Evolutionary conservation across 1,140 invertebrate genomes (phyloP), one percentile per base, ranked within the genome.

Genomic region (Phocides pigmalion): DNA sequence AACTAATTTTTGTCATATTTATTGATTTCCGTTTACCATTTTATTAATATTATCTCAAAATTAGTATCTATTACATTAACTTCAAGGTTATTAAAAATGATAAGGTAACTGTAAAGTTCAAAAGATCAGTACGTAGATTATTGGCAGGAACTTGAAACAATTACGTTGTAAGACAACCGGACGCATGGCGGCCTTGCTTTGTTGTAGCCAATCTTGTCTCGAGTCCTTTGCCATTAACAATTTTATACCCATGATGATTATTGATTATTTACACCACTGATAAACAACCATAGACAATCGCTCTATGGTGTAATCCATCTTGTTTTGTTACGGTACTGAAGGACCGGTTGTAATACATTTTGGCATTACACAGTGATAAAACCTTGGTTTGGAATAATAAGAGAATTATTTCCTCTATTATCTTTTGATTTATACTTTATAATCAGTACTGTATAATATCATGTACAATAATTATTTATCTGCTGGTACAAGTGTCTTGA

Each of bases 111-210:
- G 32, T 56, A 56, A 42, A 56, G 53, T 58, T 44, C 22, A 58
- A 53, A 15, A 58, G 53, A 58, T 42, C 41, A 56, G 22, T 44
- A 28, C 39, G 39, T 56, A 58, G 41, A 58, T 44, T 58, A 58
- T 58, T 58, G 53, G 15, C 53, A 58, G 53, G 53, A 58, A 58
- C 53, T 58, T 53, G 14, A 15, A 53, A 53, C 50, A 53, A 53
- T 53, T 39, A 35, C 8, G 49, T 37, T 53, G 50, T n/a, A n/a
- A 39, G 62, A 59, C 66, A 75, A 50, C 64, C 72, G 72, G 72
- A 75, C 69, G 22, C 62, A 9, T 44, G 11, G 6, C 72, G 72
- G 46, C 72, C 72, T 75, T 75, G 72, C 66, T 59, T 75, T 72
- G 69, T 72, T 44, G 53, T 4, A 0, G 20, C n/a, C 8, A 12